Evolutionary conservation across 2,113 vertebrate species (phyloP), one percentile per base, ranked within the genome.

Genomic region (Tenebrosternarchus preto): DNA sequence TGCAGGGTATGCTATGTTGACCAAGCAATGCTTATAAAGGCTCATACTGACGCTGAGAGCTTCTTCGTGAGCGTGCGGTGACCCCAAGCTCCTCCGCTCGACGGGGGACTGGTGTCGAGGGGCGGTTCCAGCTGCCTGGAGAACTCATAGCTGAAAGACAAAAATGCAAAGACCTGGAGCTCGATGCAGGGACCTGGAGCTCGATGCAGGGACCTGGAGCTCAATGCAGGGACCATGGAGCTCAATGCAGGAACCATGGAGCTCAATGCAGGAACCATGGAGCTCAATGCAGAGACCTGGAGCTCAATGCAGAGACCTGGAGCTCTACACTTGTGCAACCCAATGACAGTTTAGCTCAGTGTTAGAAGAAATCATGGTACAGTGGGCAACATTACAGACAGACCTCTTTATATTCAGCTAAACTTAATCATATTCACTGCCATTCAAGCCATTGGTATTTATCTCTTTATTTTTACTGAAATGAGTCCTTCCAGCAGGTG

Each of bases 91-190:
- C 88, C 68, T 2, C 81, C 87, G 43, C 94, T 95, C 27, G 95
- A 95, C 55, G 80, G 91, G 75, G 96, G 95, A 77, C 94, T 95
- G n/a, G 92, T 92, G 84, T 96, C 94, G 0, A 94, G 89, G 0
- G 94, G 94, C 0, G 94, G 94, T 89, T 97, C 96, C 53, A 96
- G 91, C 19, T 94, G 88, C 8, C 93, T 84, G 22, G 96, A 97
- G 16, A 95, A 83, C 11, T 92, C 91, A 78, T 96, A 94, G 85
- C 96, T 97, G 83, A 86, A 50, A 90, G 55, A 61, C 5, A 2
- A 17, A 29, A 6, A 53, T 15, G 76, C 1, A 80, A 59, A 39
- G 43, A 63, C 9, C 74, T 43, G 76, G 16, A 80, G 20, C 1
- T 12, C 63, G n/a, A n/a, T n/a, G n/a, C 1, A 80, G 63, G 33